Conservation (phyloP, 64 coral and sea anemone genomes). For the Actinia equina region DNA sequence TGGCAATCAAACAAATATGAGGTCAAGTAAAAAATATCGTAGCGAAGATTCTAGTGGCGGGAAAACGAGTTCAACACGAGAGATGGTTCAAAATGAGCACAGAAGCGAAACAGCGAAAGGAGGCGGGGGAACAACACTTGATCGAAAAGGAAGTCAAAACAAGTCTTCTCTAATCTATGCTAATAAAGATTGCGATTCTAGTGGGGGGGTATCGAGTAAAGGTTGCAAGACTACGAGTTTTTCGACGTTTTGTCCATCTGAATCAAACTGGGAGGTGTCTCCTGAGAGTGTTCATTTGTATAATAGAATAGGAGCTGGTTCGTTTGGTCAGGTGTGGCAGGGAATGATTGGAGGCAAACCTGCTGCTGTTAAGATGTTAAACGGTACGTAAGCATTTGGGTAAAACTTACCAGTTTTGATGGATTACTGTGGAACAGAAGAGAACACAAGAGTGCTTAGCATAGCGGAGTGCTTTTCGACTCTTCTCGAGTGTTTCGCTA, state of each 20-base stretch:
- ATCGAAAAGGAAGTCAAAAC: neutral
- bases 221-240: neutral
- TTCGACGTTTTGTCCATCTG: too few relatives aligned
- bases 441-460: too few relatives aligned
- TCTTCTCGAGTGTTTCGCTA: too few relatives aligned
- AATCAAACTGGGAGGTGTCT: neutral
- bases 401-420: too few relatives aligned
- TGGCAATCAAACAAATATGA: neutral
- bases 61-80: neutral
- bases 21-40: neutral
- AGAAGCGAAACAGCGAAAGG: neutral
- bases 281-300: neutral
- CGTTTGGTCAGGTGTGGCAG: constrained; percentile 6
- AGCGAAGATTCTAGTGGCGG: neutral
- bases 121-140: neutral
- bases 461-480: too few relatives aligned
- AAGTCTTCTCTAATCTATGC: neutral
- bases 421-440: too few relatives aligned
- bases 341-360: neutral
- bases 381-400: neutral
- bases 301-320: neutral
- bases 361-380: constrained; percentile 10
- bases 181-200: neutral
- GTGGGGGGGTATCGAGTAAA: neutral
- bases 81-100: neutral